Conservation (phyloP, 1,140 invertebrate species). For the Zophobas atratus region DNA sequence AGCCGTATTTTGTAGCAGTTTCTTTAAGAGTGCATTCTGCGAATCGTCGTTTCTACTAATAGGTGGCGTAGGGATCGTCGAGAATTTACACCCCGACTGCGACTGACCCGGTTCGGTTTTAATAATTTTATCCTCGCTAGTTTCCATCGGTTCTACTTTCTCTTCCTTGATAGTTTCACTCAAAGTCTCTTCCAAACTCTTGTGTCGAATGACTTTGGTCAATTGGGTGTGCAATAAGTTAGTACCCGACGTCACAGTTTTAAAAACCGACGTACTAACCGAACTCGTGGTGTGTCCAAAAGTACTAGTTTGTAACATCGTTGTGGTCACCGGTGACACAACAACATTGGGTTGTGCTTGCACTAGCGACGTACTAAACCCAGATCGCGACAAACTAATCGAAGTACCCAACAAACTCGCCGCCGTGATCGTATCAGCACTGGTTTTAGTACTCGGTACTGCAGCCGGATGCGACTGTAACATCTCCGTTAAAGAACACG, state of each 20-base stretch:
- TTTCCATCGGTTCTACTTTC: constrained; percentile 51
- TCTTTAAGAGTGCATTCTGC: constrained; percentile 92
- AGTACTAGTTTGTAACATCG: constrained; percentile 3
- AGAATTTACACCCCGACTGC: constrained; percentile 64
- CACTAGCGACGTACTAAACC: constrained; percentile 61
- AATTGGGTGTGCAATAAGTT: constrained; percentile 72
- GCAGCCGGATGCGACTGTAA: constrained; percentile 67
- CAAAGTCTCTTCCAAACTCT: constrained; percentile 55
- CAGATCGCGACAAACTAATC: constrained; percentile 59
- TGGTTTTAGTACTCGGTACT: constrained; percentile 62
- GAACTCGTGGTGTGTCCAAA: constrained; percentile 27
- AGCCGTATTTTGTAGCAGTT: constrained; percentile 89
- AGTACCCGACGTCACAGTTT: constrained; percentile 59
- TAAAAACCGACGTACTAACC: constrained; percentile 49
- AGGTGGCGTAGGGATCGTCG: constrained; percentile 56
- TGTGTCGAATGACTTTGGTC: constrained; percentile 67
- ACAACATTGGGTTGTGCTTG: constrained; percentile 71
- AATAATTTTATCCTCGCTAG: constrained; percentile 51
- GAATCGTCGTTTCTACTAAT: constrained; percentile 78
- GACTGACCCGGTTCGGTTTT: constrained; percentile 64
- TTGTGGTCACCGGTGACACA: constrained; percentile 16
- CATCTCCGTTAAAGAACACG: constrained; percentile 66
- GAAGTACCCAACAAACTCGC: constrained; percentile 65
- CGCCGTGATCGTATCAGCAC: constrained; percentile 65
- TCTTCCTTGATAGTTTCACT: constrained; percentile 33